Base-by-base conservation (phyloP, 2,797 vertebrate species). In the Malurus leucopterus region DNA sequence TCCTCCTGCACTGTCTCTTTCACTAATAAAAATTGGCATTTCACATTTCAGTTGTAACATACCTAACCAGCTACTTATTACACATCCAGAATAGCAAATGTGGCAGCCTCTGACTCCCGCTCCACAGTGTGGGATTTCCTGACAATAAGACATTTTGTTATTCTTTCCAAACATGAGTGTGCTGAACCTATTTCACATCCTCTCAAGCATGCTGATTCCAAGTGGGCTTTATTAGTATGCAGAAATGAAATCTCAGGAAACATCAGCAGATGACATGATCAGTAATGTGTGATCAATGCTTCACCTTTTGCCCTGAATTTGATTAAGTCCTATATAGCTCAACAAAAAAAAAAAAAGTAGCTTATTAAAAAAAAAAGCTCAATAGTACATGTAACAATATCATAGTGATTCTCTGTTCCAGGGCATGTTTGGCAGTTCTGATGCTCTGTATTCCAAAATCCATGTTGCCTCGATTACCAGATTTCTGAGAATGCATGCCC, bases 211-310 rank as follows among this genome's bases (percentile, higher is more conserved):
- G 88, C 71, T 93, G 94, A 96, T 86, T 93, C 74, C 91, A 90
- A 95, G 90, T 68, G 72, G 70, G 41, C 77, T 85, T 84, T 94
- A 96, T 98, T 96, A 92, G 74, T 92, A 95, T 71, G 74, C 93
- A 93, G 92, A 97, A 96, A 88, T 94, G 95, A 96, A 97, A 97
- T 96, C 90, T 89, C 90, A 86, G 72, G 90, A 87, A 96, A 89
- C 58, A 90, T 80, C 84, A 93, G 87, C 64, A 95, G 93, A 84
- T 95, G 86, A 94, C 91, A 57, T 74, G 90, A 95, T 96, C 94
- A 92, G 94, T 90, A 97, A 97, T 95, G 90, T 97, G 94, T 97
- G 97, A 98, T 97, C 97, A 97, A 96, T 97, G 92, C 86, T 96
- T 95, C 65, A 96, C 96, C 97, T 97, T 96, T 97, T 94, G 94